Evolutionary conservation across 2,888 invertebrate species (phyloP), one percentile per base, ranked within the genome.

Genomic region (Tetragnatha montana): DNA sequence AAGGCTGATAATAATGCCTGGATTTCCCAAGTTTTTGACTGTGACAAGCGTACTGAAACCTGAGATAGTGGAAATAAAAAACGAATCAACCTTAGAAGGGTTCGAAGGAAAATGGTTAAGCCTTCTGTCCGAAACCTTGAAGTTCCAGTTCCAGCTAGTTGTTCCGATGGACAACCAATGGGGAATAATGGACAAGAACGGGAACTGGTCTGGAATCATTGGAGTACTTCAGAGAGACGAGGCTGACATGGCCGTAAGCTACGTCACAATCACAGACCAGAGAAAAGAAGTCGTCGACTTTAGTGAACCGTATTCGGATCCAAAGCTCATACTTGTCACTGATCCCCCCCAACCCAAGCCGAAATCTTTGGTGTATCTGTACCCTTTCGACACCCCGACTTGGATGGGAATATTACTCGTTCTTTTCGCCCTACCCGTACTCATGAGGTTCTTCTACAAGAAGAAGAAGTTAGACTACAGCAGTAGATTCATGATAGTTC

Each of bases 121-220:
- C 10, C 22, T 50, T 17, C 35, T 81, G 1, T 71, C 70, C 1
- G 0, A 68, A 71, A 47, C 22, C 3, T 19, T 81, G 47, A 14
- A 50, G 49, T 49, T 81, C 49, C 12, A 49, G 12, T 70, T 19
- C 12, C 14, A 49, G 49, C 47, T 50, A n/a, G 49, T 47, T 6
- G 8, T 70, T 71, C 81, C 81, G 1, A 4, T 0, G 6, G 81
- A 81, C 19, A 47, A 19, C 6, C 69, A 22, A 71, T 81, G 69
- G 69, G 81, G 81, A 8, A 19, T 35, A 10, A 12, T 10, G 10
- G 49, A 14, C 8, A 19, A 8, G 2, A 50, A 71, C 47, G 71
- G 81, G 4, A 81, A 71, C 50, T 81, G 81, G 81, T n/a, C 70
- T 12, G 81, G 81, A 17, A 81, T 81, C 10, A 81, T 81, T 47